Percentiles rank a stretch among this genome's conserved stretches.
Evolutionary conservation across 2,113 vertebrate species (phyloP).

Genomic region (Lepidothrix coronata): DNA sequence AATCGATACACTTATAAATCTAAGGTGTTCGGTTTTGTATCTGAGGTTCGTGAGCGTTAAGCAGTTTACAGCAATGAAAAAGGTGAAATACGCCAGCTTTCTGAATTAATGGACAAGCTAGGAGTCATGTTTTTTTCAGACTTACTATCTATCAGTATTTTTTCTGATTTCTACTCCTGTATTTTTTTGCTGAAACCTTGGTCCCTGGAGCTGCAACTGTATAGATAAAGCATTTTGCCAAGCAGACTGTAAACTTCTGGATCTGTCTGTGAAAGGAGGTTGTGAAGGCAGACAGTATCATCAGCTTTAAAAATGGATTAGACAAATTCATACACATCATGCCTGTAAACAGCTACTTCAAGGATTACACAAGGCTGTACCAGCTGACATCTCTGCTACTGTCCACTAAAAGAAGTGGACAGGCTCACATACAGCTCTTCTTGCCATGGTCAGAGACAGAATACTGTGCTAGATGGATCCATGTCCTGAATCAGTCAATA

Average conservation of each 20-base stretch:
- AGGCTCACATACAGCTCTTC: not conserved
- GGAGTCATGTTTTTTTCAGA: not conserved
- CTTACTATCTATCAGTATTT: not conserved
- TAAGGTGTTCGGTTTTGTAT: not conserved
- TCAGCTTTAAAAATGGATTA: not conserved
- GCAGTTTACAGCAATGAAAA: not conserved
- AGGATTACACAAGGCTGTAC: not conserved
- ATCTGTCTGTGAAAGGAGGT: not conserved
- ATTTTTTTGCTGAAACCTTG: not conserved
- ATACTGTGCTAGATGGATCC: not conserved
- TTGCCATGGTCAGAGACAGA: not conserved
- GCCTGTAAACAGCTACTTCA: not conserved
- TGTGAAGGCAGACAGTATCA: not conserved
- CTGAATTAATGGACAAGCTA: not conserved
- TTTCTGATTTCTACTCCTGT: not conserved
- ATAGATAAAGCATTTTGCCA: not conserved
- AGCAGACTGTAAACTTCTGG: not conserved
- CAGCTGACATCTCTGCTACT: not conserved
- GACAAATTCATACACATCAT: not conserved
- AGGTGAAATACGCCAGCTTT: not conserved
- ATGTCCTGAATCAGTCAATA: accelerated
- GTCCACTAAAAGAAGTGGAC: not conserved
- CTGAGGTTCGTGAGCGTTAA: accelerated
- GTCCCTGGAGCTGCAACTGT: not conserved
- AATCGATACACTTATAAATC: not conserved